phyloP scores from a whole-genome alignment of 64 coral and sea anemone species.

The Montipora foliosa region DNA sequence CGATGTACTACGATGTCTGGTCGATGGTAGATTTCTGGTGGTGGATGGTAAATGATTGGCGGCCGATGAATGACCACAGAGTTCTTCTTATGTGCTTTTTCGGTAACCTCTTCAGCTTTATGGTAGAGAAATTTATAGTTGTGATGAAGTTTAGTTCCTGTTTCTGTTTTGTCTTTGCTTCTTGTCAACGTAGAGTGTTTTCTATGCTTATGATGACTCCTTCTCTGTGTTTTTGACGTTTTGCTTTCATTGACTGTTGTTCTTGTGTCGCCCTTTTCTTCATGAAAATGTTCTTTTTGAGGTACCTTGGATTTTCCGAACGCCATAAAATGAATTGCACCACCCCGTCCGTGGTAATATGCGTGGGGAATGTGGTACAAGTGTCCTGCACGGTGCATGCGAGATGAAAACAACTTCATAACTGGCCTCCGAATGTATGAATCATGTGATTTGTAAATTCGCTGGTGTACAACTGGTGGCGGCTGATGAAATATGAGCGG shows the following conservation, averaged over 20 bases:
- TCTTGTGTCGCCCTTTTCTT: constrained; percentile 29
- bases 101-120: constrained; percentile 70
- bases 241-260: not conserved
- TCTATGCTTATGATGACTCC: not conserved
- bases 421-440: constrained; percentile 77
- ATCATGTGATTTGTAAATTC: constrained; percentile 89
- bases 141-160: constrained; percentile 58
- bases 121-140: constrained; percentile 30
- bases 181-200: constrained; percentile 7
- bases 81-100: constrained; percentile 93
- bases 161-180: constrained; percentile 49
- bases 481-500: constrained; percentile 91
- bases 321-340: constrained; percentile 64
- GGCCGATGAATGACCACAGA: constrained; percentile 96
- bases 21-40: constrained; percentile 97
- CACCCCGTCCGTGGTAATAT: constrained; percentile 83
- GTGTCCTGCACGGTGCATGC: constrained; percentile 65
- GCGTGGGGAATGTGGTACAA: constrained; percentile 70
- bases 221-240: not conserved
- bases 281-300: constrained; percentile 10
- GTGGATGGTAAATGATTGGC: constrained; percentile 96
- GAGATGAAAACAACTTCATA: constrained; percentile 53
- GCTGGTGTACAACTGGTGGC: constrained; percentile 84
- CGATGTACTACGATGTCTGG: constrained; percentile 97
- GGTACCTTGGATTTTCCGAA: constrained; percentile 95